Base-by-base conservation (phyloP, 2,797 vertebrate species). In the Typhlichthys eigenmanni region DNA sequence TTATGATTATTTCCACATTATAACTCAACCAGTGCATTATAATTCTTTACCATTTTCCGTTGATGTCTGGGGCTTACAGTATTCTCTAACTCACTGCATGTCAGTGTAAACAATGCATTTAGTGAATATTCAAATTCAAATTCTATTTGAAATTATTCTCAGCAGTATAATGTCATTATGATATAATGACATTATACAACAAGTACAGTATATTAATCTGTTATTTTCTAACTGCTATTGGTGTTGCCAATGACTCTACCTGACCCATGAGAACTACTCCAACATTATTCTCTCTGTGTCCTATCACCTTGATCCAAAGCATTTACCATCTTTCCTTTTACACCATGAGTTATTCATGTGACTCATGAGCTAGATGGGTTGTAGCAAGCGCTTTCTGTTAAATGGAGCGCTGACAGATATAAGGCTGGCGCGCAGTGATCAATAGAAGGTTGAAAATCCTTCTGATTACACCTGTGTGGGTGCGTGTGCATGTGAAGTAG, bases 261-360 rank as follows among this genome's bases (percentile, higher is more conserved):
- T 58, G 13, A 62, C n/a, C 16, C n/a, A 12, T 10, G 3, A 14
- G 17, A 43, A 47, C 53, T 52, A 12, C 47, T 69, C 61, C 43
- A 49, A 64, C 58, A 63, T 68, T 11, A 59, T 52, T 17, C 48
- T 64, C 47, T 64, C 56, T 60, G 66, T 65, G 63, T 67, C 62
- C 46, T 61, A 59, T 79, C 13, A 51, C 55, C 55, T 56, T 24
- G 69, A 29, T 29, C 24, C 24, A 29, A 29, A 29, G 4, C 79
- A 69, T 90, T 81, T 83, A 82, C 71, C 17, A 48, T 79, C 64
- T 71, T 71, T 83, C 58, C 53, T 64, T 68, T 81, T 53, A 62
- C 53, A 1, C 63, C 58, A 70, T 87, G 69, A 85, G 75, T 90
- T 90, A 89, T 91, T 89, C 72, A 85, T 88, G 76, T 55, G 43